phyloP scores from a whole-genome alignment of 2,113 vertebrate genomes.

The Chrysochloris asiatica region DNA sequence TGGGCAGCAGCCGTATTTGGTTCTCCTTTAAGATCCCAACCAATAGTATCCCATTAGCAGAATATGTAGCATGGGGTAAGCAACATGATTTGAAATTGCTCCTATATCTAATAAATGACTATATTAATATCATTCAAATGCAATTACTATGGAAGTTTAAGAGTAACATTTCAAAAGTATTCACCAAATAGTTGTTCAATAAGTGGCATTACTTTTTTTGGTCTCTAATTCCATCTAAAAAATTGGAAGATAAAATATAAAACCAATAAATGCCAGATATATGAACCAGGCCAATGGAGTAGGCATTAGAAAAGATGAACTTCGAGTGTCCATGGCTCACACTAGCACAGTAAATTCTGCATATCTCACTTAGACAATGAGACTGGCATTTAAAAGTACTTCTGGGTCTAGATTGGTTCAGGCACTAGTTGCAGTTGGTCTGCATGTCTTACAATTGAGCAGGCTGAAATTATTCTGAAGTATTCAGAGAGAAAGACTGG shows the following conservation, averaged over 20 bases:
- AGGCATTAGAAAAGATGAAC: background rate
- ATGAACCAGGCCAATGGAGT: background rate
- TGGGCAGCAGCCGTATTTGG: background rate
- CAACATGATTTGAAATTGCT: background rate
- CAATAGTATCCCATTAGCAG: background rate
- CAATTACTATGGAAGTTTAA: background rate
- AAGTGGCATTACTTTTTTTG: background rate
- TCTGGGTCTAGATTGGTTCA: background rate
- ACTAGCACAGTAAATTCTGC: background rate
- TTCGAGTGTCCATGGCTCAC: background rate
- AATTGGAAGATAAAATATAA: background rate
- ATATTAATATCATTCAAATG: background rate
- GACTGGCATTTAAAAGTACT: background rate
- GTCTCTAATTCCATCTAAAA: background rate
- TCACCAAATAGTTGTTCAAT: background rate
- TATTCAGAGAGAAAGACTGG: constrained; percentile 5
- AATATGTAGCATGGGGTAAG: background rate
- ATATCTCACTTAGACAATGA: background rate
- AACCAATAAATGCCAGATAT: background rate
- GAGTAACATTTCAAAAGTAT: background rate
- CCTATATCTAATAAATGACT: background rate
- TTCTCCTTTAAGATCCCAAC: background rate
- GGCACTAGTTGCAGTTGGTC: background rate
- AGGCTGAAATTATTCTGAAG: background rate
- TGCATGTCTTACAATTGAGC: background rate